Percentiles rank a stretch among this genome's conserved stretches.
Conservation (phyloP, 2,888 invertebrate genomes). For the Lasioglossum villosulum region DNA sequence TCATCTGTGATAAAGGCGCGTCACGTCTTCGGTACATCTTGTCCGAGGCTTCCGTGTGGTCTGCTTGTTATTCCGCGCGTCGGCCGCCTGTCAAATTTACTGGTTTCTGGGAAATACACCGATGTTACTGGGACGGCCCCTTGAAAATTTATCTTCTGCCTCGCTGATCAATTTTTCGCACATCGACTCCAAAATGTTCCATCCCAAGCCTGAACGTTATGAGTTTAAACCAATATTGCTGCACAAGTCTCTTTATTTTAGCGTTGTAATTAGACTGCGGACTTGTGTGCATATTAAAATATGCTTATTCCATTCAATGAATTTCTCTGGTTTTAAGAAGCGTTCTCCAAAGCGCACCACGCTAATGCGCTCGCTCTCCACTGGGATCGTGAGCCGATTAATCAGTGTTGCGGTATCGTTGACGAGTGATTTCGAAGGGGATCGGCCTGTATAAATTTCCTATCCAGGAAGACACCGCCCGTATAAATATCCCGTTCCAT, state of each 20-base stretch:
- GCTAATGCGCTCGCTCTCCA: background rate
- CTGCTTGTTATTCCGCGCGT: conserved; percentile 9
- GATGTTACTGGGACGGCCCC: background rate
- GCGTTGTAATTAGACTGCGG: background rate
- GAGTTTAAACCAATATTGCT: background rate
- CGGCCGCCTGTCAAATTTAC: conserved; percentile 6
- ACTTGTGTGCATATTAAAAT: too few species aligned
- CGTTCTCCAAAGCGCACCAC: background rate
- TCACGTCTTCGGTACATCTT: conserved; percentile 12
- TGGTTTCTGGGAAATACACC: background rate
- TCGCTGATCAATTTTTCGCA: background rate
- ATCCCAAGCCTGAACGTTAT: background rate
- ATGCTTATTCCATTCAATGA: background rate
- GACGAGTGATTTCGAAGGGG: background rate
- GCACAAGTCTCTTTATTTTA: too few species aligned
- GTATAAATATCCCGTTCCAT: conserved; percentile 33
- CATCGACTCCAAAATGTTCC: background rate
- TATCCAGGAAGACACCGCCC: background rate
- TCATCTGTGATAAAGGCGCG: conserved; percentile 9
- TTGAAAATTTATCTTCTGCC: background rate
- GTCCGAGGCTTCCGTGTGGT: conserved; percentile 15
- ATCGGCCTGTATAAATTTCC: conserved; percentile 21
- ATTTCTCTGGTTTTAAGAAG: background rate
- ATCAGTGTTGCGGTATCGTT: background rate
- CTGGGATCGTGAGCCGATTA: background rate